Percentiles rank a stretch among this genome's conserved stretches.
Conservation (phyloP, 2,797 vertebrate genomes). For the Antennarius maculatus region DNA sequence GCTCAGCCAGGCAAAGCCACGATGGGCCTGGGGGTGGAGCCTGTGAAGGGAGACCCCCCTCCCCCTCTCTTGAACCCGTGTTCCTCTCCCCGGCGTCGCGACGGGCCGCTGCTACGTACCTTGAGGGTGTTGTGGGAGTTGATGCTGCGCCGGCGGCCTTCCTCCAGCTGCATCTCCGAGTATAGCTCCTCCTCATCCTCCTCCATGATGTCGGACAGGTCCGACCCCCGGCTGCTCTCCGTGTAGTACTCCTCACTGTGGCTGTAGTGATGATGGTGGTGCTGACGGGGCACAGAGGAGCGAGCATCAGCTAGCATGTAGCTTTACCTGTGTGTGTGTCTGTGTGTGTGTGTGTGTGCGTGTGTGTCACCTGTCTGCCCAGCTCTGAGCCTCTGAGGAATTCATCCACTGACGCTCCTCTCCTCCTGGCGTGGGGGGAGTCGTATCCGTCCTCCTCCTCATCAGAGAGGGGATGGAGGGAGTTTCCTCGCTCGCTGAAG, state of each 20-base stretch:
- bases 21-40: slow-evolving; percentile 47
- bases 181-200: slow-evolving; percentile 98
- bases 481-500: slow-evolving; percentile 86
- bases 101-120: slow-evolving; percentile 78
- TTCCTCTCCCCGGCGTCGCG: slow-evolving; percentile 1
- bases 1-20: slow-evolving; percentile 66
- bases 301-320: not conserved
- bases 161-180: slow-evolving; percentile 97
- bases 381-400: slow-evolving; percentile 95
- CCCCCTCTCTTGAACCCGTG: not conserved
- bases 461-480: slow-evolving; percentile 85
- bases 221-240: slow-evolving; percentile 96
- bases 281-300: slow-evolving; percentile 27
- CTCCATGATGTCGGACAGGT: slow-evolving; percentile 98
- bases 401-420: slow-evolving; percentile 93
- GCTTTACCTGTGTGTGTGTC: not conserved
- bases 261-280: slow-evolving; percentile 87
- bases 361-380: slow-evolving; percentile 87
- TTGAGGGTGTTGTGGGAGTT: slow-evolving; percentile 93
- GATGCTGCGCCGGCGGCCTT: slow-evolving; percentile 90
- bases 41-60: slow-evolving; percentile 15
- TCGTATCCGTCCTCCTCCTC: slow-evolving; percentile 94
- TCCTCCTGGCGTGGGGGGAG: slow-evolving; percentile 84
- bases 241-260: slow-evolving; percentile 95
- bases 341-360: not conserved